A percentile compares a stretch with the other conserved stretches of the same genome.
Conservation (phyloP, 2,113 vertebrate genomes). For the Lota lota region DNA sequence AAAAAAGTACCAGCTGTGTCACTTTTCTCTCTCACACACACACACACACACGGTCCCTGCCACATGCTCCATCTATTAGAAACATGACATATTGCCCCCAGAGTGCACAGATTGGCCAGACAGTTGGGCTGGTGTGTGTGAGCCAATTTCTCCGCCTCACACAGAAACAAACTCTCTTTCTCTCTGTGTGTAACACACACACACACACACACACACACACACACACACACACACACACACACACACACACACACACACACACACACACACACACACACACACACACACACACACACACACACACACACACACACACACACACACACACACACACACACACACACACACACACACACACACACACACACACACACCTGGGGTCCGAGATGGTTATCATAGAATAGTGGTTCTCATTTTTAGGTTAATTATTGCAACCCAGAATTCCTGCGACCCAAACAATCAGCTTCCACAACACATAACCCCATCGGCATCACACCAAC, state of each 20-base stretch:
- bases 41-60: conserved; percentile 11
- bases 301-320: neutral
- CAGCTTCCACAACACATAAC: too few species aligned
- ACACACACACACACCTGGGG: neutral
- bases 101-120: conserved; percentile 51
- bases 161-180: neutral
- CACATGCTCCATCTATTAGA: conserved; percentile 28
- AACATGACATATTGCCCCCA: conserved; percentile 23
- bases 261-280: neutral
- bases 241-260: neutral
- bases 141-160: conserved; percentile 21
- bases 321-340: too few species aligned
- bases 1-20: conserved; percentile 53
- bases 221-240: neutral
- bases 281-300: neutral
- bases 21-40: conserved; percentile 47
- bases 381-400: too few species aligned
- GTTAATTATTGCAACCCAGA: too few species aligned
- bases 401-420: neutral
- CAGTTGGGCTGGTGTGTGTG: conserved; percentile 45
- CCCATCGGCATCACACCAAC: too few species aligned
- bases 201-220: conserved; percentile 1
- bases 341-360: too few species aligned
- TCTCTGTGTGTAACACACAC: neutral
- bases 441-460: too few species aligned